phyloP scores from a whole-genome alignment of 2,113 vertebrate species.

The Turnix velox region DNA sequence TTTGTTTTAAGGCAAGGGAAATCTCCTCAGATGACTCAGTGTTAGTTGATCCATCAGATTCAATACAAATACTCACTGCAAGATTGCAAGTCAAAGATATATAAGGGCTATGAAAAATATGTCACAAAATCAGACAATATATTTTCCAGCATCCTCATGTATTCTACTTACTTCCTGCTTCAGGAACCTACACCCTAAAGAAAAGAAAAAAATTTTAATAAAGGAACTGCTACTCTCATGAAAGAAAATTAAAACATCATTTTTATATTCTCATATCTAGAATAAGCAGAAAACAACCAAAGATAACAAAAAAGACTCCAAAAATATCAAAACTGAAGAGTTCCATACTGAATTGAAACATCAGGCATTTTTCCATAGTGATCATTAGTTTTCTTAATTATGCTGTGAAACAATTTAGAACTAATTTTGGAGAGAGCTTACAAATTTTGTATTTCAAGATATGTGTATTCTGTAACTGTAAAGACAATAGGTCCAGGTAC shows the following conservation, averaged over 20 bases:
- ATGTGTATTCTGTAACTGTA: not conserved
- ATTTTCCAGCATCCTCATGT: not conserved
- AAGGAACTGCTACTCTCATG: too few species aligned
- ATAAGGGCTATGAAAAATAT: not conserved
- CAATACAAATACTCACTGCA: not conserved
- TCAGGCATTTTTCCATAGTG: not conserved
- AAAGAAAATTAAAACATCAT: not conserved
- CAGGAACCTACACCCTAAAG: not conserved
- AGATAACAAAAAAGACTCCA: fast-evolving
- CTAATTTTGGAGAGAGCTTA: not conserved
- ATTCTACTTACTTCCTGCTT: not conserved
- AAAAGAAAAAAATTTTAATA: too few species aligned
- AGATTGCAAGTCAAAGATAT: not conserved
- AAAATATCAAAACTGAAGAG: not conserved
- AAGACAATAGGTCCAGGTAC: not conserved
- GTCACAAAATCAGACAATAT: not conserved
- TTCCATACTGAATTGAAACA: not conserved
- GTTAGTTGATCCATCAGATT: not conserved
- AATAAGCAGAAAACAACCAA: not conserved
- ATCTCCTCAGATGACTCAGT: not conserved
- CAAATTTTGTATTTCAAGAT: not conserved
- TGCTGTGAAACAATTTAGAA: not conserved
- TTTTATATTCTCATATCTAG: not conserved
- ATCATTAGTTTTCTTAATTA: not conserved
- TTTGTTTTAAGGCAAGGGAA: not conserved